Base-by-base conservation (phyloP, 2,888 invertebrate species). In the Pristionchus mayeri region DNA sequence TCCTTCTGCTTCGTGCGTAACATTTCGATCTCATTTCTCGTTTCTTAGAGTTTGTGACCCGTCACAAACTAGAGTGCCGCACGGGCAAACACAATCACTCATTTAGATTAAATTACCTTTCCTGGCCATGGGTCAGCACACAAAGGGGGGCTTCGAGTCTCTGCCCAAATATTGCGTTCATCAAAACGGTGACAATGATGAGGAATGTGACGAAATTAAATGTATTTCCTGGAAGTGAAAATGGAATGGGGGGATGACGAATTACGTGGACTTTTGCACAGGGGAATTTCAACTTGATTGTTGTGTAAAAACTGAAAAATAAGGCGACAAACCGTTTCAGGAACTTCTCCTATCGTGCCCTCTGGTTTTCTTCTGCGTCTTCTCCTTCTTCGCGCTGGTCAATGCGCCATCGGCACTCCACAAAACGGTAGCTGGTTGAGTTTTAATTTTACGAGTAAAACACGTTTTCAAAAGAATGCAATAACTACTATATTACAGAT, bases 281-380 rank as follows among this genome's bases (percentile, higher is more conserved):
- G n/a, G n/a, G n/a, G n/a, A n/a, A n/a, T n/a, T n/a, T n/a, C n/a
- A n/a, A n/a, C n/a, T n/a, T n/a, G n/a, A n/a, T n/a, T n/a, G 18
- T 50, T 50, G 18, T 50, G 16, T 50, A 18, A 50, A 50, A 3
- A 11, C 50, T 50, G 50, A 50, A 50, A 50, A 11, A n/a, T n/a
- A n/a, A n/a, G n/a, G n/a, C n/a, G n/a, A n/a, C 50, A n/a, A 54
- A 21, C 21, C 2, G n/a, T 79, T 30, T 11, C 79, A 79, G 79
- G 37, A 60, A 37, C 60, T 82, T 7, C 30, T 82, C 48, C 18
- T 67, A 44, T 60, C 82, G 7, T 50, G 44, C 18, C 82, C 82
- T 48, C 44, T 82, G 27, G 48, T 82, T 0, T 63, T 60, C 82
- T 82, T 82, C 48, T 63, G 82, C 34, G 16, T 82, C 13, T 82